These are phyloP conservation scores for Lophochroa leadbeateri DNA, from an alignment of 2,113 vertebrate species.

Conservation along the genomic window DNA sequence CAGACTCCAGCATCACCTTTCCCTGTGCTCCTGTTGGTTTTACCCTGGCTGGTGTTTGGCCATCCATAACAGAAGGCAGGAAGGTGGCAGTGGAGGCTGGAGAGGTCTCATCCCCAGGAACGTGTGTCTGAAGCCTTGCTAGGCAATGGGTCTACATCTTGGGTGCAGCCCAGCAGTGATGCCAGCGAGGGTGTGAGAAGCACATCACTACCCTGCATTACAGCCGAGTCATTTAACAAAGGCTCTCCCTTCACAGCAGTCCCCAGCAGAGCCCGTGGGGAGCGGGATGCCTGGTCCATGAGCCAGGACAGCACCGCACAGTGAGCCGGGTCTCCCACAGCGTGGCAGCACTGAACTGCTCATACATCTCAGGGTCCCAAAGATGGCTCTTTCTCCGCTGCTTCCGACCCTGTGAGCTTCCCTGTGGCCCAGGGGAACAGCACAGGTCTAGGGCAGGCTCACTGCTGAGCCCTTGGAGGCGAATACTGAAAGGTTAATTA, in stretches of 20 bases:
- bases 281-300: not conserved
- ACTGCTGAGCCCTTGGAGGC: rapidly evolving
- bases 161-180: not conserved
- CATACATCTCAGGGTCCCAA: rapidly evolving
- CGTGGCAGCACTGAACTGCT: not conserved
- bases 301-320: not conserved
- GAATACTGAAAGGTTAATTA: not conserved
- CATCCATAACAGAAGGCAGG: not conserved
- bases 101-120: not conserved
- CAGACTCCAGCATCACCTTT: not conserved
- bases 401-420: rapidly evolving
- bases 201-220: not conserved
- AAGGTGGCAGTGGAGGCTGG: not conserved
- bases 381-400: rapidly evolving
- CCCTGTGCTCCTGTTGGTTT: not conserved
- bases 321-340: not conserved
- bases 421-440: no score
- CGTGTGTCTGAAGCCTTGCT: not conserved
- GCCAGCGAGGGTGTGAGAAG: not conserved
- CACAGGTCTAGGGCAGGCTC: rapidly evolving
- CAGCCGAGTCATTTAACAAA: not conserved
- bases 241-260: not conserved
- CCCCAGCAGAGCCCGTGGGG: rapidly evolving
- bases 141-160: rapidly evolving
- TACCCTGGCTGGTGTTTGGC: not conserved